phyloP scores from a whole-genome alignment of 2,888 invertebrate species.

The Spisula subtruncata region DNA sequence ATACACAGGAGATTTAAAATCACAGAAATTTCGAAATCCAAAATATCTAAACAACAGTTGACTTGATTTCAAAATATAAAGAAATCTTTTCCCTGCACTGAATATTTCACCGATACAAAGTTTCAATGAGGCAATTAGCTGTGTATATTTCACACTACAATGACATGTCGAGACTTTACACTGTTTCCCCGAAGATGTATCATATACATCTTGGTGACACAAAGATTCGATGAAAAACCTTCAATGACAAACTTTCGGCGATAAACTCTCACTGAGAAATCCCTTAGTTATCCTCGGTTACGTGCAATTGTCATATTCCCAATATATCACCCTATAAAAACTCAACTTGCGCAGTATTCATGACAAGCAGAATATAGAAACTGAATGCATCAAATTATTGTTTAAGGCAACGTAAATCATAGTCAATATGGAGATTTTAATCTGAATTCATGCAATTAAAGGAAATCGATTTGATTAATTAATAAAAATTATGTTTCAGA shows the following conservation, averaged over 20 bases:
- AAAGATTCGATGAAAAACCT: neutral
- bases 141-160: neutral
- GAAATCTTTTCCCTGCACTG: neutral
- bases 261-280: too few species aligned
- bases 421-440: too few species aligned
- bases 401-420: too few species aligned
- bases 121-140: neutral
- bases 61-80: neutral
- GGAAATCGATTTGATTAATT: too few species aligned
- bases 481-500: too few species aligned
- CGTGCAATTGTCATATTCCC: conserved; percentile 11
- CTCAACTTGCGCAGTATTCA: too few species aligned
- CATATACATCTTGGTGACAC: neutral
- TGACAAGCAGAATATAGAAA: too few species aligned
- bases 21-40: neutral
- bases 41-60: neutral
- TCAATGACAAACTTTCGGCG: too few species aligned
- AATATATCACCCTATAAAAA: neutral
- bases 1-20: neutral
- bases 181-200: neutral
- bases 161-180: neutral
- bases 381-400: too few species aligned
- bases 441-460: too few species aligned
- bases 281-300: too few species aligned
- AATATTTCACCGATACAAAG: neutral